These are phyloP conservation scores for Nasua narica DNA, from an alignment of 2,797 vertebrate genomes.

Conservation along the genomic window DNA sequence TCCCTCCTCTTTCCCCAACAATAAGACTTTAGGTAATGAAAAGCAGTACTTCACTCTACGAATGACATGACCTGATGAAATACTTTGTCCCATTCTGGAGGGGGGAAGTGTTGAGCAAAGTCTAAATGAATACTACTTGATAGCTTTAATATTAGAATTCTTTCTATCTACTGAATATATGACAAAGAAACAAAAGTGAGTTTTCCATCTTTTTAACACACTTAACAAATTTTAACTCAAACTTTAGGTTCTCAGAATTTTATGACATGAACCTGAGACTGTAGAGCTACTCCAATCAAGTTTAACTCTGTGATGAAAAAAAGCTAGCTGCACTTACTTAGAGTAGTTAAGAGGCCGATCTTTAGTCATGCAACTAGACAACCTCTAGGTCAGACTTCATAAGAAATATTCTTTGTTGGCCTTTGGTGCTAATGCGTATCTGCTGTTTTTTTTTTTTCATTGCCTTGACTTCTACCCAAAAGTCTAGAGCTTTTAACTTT, in stretches of 20 bases:
- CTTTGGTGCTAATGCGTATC: background rate
- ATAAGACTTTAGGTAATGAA: background rate
- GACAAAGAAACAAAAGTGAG: background rate
- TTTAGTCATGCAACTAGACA: background rate
- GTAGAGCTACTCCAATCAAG: background rate
- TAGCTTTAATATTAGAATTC: background rate
- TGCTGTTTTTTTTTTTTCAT: background rate
- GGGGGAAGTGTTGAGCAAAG: background rate
- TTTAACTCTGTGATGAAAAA: conserved; percentile 13
- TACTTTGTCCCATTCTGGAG: background rate
- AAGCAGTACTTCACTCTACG: background rate
- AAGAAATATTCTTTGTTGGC: background rate
- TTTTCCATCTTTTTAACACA: background rate
- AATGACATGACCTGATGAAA: background rate
- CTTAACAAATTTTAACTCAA: background rate
- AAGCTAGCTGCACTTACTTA: background rate
- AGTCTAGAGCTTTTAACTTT: background rate
- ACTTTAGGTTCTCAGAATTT: background rate
- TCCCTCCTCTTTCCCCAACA: background rate
- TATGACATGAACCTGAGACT: background rate
- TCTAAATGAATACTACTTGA: background rate
- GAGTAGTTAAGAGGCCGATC: background rate
- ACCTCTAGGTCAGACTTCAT: background rate
- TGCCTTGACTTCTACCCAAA: background rate
- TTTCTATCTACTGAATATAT: background rate